Conservation (phyloP, 1,140 invertebrate genomes). For the Pantala flavescens region DNA sequence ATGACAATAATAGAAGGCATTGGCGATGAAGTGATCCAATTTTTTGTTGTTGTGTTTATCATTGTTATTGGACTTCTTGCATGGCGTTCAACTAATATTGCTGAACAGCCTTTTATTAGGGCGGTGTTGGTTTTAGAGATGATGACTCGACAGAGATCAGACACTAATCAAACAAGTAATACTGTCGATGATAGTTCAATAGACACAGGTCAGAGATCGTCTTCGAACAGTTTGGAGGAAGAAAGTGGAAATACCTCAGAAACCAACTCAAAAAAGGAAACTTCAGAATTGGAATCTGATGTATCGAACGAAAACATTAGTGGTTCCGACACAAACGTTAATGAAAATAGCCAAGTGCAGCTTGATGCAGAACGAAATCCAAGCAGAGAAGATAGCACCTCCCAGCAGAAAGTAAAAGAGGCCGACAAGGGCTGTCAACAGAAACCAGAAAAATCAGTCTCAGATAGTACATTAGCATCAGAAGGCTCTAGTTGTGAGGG, state of each 20-base stretch:
- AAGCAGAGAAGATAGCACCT: not conserved
- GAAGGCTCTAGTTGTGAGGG: no score
- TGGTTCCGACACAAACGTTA: not conserved
- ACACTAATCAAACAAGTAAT: not conserved
- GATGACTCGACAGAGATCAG: slow-evolving; percentile 12
- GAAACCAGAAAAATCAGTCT: no score
- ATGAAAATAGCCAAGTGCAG: not conserved
- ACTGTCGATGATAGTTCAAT: not conserved
- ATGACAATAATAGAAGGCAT: slow-evolving; percentile 66
- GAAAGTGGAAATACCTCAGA: not conserved
- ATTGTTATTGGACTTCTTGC: slow-evolving; percentile 52
- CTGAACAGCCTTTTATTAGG: slow-evolving; percentile 35
- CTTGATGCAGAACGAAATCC: not conserved
- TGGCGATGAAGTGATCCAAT: slow-evolving; percentile 70
- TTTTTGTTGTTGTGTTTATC: slow-evolving; percentile 50
- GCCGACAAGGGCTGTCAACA: no score
- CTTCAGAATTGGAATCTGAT: not conserved
- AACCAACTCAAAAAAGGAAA: not conserved
- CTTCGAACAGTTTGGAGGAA: not conserved
- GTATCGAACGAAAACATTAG: not conserved
- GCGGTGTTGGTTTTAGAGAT: slow-evolving; percentile 41
- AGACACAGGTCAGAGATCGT: not conserved
- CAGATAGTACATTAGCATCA: no score
- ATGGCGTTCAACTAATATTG: slow-evolving; percentile 57
- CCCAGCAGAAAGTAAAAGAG: no score